Evolutionary conservation across 2,113 vertebrate genomes (phyloP), one percentile per base, ranked within the genome.

Genomic region (Clarias gariepinus): DNA sequence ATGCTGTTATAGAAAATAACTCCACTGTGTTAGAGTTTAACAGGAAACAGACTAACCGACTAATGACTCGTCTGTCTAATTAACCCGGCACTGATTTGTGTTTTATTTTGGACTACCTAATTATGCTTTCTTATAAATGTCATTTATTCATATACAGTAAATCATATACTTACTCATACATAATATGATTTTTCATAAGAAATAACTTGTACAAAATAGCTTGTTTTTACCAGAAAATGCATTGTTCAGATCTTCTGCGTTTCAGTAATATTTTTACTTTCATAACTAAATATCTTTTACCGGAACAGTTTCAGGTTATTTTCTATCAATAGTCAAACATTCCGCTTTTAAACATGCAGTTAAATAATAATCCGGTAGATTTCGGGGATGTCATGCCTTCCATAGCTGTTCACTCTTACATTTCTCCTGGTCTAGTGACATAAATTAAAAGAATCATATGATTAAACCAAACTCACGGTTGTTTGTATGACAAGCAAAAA

Each of bases 251-350:
- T 11, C 4, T 73, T 41, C 0, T 41, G 36, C 10, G 33, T 73
- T 73, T 47, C 36, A 25, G 33, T 74, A 73, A 74, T 74, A 6
- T 55, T 77, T 76, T n/a, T n/a, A n/a, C n/a, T 55, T 77, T 77
- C n/a, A 76, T 7, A 52, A 76, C 23, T 53, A 47, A 74, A 47
- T 77, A 77, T 53, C 23, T 76, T 25, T 53, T 36, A 36, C 36
- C 4, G 47, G 23, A 47, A 23, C 25, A 8, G 28, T 19, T 41
- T 36, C 8, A 19, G 18, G 19, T 8, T 15, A 25, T 21, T 77
- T 77, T 28, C 25, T 18, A 77, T 9, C 9, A 23, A 25, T 6
- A n/a, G 13, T 52, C 3, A n/a, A 52, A 55, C 18, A 28, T 3
- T 78, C 18, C 18, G 25, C 36, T 74, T 74, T 52, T 52, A 52